A percentile compares a stretch with the other conserved stretches of the same genome.
Evolutionary conservation across 2,888 invertebrate species (phyloP).

Genomic region (Bibio marci): DNA sequence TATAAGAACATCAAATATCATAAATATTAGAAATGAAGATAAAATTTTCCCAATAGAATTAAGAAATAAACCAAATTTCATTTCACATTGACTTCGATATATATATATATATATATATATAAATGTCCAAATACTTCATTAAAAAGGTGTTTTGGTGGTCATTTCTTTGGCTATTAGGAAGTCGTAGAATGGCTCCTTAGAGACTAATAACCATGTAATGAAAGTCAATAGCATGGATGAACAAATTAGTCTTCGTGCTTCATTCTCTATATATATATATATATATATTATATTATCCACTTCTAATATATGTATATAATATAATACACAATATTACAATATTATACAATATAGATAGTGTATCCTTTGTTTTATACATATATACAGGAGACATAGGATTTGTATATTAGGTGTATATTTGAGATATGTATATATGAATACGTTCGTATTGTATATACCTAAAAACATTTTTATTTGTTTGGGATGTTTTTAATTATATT

Average conservation of each 20-base stretch:
- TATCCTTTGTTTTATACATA: too few species aligned
- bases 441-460: too few species aligned
- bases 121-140: conserved; percentile 9
- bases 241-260: conserved; percentile 4
- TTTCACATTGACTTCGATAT: conserved; percentile 4
- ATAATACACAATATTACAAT: too few species aligned
- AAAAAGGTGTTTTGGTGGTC: conserved; percentile 12
- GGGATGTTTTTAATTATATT: too few species aligned
- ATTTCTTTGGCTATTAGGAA: conserved; percentile 10
- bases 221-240: conserved; percentile 6
- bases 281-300: too few species aligned
- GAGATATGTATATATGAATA: too few species aligned
- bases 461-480: too few species aligned
- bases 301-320: too few species aligned
- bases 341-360: too few species aligned
- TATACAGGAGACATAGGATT: too few species aligned
- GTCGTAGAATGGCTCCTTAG: conserved; percentile 10
- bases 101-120: not conserved
- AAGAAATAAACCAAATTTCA: conserved; percentile 5
- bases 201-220: conserved; percentile 9
- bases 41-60: conserved; percentile 3
- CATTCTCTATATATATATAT: not conserved
- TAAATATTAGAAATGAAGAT: conserved; percentile 4
- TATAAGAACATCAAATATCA: too few species aligned
- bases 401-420: too few species aligned